Evolutionary conservation across 2,888 invertebrate genomes (phyloP).

Genomic region (Himalopsyche kuldschensis): DNA sequence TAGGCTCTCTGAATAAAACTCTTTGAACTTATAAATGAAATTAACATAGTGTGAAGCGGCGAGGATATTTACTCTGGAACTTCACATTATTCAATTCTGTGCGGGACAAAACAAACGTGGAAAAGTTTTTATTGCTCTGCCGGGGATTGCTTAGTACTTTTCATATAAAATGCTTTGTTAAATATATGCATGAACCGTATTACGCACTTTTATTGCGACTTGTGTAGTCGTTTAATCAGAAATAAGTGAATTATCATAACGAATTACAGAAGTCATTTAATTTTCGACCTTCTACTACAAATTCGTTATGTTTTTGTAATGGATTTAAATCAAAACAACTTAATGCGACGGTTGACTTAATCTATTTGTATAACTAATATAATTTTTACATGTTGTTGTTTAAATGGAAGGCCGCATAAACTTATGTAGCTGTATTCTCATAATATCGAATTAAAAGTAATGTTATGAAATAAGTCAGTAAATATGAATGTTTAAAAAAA

Average conservation of each 20-base stretch:
- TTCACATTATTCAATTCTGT: slow-evolving; percentile 1
- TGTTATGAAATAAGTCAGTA: too few relatives aligned
- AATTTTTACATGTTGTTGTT: too few relatives aligned
- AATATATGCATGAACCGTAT: background rate
- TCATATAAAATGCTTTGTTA: background rate
- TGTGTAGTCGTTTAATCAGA: background rate
- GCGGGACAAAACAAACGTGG: background rate
- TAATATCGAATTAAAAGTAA: too few relatives aligned
- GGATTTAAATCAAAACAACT: too few relatives aligned
- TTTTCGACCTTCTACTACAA: background rate
- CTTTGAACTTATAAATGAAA: slow-evolving; percentile 1
- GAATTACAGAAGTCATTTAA: background rate
- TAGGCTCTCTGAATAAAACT: background rate
- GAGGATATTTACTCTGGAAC: background rate
- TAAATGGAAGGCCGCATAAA: too few relatives aligned
- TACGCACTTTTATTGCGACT: background rate
- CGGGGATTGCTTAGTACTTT: background rate
- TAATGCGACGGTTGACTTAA: too few relatives aligned
- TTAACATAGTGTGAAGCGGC: background rate
- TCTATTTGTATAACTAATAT: too few relatives aligned
- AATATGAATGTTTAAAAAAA: too few relatives aligned
- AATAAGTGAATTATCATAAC: background rate
- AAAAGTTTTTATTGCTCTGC: background rate
- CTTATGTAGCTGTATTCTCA: too few relatives aligned
- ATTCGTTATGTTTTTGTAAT: background rate